Base-by-base conservation (phyloP, 2,888 invertebrate species). In the Hecatera dysodea region DNA sequence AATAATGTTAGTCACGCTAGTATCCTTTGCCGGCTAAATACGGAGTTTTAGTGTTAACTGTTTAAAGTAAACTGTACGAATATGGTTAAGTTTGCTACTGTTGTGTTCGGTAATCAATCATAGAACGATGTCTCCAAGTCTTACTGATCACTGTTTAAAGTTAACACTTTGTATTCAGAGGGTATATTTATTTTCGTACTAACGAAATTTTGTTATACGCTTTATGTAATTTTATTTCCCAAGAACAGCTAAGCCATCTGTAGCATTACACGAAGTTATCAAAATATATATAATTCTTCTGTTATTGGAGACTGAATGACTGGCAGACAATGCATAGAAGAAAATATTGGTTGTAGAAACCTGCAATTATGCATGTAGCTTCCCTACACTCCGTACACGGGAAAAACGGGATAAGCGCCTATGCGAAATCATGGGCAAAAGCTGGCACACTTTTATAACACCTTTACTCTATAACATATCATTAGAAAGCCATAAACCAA, bases 1-100 rank as follows among this genome's bases (percentile, higher is more conserved):
- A 72, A 71, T 67, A 60, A 55, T 46, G 24, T 56, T 29, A 61
- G 52, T 57, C 75, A 81, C 75, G 75, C 67, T 48, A 66, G 50
- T 75, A 52, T 53, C 9, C 44, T 39, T 29, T 48, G 33, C 46
- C 15, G 27, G 27, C 36, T 59, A 27, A 48, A 56, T 22, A 73
- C 0, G 8, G 24, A 63, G 27, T 70, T 53, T 44, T 19, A 36
- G 62, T 61, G 36, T 44, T 19, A 48, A 64, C 11, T 73, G 39
- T 42, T 72, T 48, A 19, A 12, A 53, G 12, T 50, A 19, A 24
- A 55, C n/a, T 44, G 19, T 44, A 36, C 5, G 42, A 11, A 55
- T 12, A 55, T 15, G n/a, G 33, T n/a, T 36, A 5, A 71, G 22
- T 39, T 15, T 19, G 8, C 11, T 29, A 29, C 44, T 15, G 17